These are phyloP conservation scores for Chalcis sispes DNA, from an alignment of 2,888 invertebrate genomes.

Conservation along the genomic window DNA sequence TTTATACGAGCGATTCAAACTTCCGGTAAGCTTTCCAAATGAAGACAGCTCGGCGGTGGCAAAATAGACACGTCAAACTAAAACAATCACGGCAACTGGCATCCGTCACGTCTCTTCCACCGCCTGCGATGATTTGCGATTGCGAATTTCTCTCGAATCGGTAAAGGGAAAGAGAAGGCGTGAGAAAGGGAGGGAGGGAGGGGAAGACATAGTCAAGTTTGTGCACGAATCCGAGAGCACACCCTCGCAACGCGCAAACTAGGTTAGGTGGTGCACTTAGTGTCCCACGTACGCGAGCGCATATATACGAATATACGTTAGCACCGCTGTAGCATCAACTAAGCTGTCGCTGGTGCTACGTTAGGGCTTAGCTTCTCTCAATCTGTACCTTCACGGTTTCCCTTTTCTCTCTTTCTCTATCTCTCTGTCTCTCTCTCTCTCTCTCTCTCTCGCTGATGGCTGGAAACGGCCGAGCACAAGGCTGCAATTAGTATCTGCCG, in stretches of 20 bases:
- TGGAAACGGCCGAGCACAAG: no score
- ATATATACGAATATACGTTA: no score
- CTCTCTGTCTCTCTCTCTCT: no score
- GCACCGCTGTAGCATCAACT: no score
- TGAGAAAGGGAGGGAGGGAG: background rate
- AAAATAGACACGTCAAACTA: slow-evolving; percentile 24
- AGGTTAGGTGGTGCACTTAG: background rate
- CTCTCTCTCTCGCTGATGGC: no score
- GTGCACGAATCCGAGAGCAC: no score
- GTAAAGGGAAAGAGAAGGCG: background rate
- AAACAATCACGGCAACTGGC: slow-evolving; percentile 43
- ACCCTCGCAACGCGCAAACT: no score
- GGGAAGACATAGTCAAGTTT: no score
- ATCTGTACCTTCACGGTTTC: background rate
- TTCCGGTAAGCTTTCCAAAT: background rate
- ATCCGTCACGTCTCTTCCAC: slow-evolving; percentile 29
- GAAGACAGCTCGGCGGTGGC: background rate
- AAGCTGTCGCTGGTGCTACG: no score
- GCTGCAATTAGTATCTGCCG: slow-evolving; percentile 1
- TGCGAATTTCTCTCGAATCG: background rate
- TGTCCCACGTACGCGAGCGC: background rate
- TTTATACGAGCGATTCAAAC: background rate
- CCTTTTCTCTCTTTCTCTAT: no score
- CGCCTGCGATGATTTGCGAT: slow-evolving; percentile 38
- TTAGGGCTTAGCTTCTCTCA: no score